A percentile compares a stretch with the other conserved stretches of the same genome.
Evolutionary conservation across 2,113 vertebrate species (phyloP).

Genomic region (Brachypodius melanocephalos): DNA sequence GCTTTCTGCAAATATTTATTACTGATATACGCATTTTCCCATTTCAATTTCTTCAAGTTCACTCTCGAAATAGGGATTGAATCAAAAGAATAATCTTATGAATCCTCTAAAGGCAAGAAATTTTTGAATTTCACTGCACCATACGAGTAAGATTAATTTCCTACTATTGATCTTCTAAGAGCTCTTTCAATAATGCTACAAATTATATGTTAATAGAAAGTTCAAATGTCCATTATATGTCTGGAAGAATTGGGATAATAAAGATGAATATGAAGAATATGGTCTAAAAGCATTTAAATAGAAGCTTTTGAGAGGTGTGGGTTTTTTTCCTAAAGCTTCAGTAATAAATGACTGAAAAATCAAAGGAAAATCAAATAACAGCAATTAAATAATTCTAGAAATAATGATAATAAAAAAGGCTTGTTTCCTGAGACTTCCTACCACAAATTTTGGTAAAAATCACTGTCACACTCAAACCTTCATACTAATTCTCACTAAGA

Average conservation of each 20-base stretch:
- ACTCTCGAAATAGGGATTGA: conserved; percentile 13
- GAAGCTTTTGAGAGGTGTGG: not conserved
- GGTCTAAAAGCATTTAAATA: not conserved
- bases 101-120: not conserved
- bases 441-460: not conserved
- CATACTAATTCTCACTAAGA: not conserved
- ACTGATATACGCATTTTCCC: not conserved
- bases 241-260: not conserved
- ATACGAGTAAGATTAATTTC: conserved; percentile 34
- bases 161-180: conserved; percentile 22
- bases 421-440: not conserved
- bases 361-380: not conserved
- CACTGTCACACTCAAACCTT: not conserved
- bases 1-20: not conserved
- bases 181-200: conserved; percentile 6
- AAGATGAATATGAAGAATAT: not conserved
- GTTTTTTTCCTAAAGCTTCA: not conserved
- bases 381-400: not conserved
- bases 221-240: not conserved
- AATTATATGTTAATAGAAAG: not conserved
- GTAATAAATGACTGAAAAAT: not conserved
- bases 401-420: not conserved
- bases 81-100: conserved; percentile 38
- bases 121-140: conserved; percentile 11
- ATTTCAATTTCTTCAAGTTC: not conserved